phyloP scores from a whole-genome alignment of 2,797 vertebrate genomes.

The Crenuchus spilurus region DNA sequence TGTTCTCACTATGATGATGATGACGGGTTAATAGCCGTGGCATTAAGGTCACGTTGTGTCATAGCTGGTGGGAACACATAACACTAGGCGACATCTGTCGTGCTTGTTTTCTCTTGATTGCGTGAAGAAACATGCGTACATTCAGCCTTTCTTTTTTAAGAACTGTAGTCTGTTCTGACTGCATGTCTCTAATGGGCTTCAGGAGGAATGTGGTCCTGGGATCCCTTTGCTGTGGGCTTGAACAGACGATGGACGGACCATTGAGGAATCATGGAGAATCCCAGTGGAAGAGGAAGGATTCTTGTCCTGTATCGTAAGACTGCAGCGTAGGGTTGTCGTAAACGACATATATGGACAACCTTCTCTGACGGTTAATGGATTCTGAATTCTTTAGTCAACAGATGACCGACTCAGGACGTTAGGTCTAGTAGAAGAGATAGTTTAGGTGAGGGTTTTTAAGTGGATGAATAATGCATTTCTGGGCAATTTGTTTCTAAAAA shows the following conservation, averaged over 20 bases:
- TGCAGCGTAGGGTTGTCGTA: not conserved
- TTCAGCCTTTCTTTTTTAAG: constrained; percentile 21
- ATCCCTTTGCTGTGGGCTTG: not conserved
- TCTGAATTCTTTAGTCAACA: not conserved
- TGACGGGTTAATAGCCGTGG: constrained; percentile 6
- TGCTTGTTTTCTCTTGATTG: not conserved
- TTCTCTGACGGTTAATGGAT: not conserved
- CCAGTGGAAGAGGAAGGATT: not conserved
- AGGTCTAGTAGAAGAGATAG: not conserved
- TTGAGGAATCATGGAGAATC: not conserved
- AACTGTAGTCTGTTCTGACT: not conserved
- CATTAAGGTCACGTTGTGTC: constrained; percentile 3
- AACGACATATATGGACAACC: not conserved
- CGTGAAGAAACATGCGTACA: not conserved
- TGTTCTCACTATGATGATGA: constrained; percentile 29
- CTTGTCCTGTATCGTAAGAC: not conserved
- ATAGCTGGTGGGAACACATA: not conserved
- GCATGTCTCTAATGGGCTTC: not conserved
- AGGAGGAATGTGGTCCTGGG: constrained; percentile 13
- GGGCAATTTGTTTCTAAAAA: too few species aligned
- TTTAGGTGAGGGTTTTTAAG: not conserved
- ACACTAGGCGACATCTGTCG: not conserved
- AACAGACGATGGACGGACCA: constrained; percentile 16
- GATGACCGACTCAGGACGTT: not conserved
- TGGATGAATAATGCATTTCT: too few species aligned